Percentiles rank a stretch among this genome's conserved stretches.
These are phyloP conservation scores for Periplaneta americana DNA, from an alignment of 1,140 invertebrate genomes.

Conservation along the genomic window DNA sequence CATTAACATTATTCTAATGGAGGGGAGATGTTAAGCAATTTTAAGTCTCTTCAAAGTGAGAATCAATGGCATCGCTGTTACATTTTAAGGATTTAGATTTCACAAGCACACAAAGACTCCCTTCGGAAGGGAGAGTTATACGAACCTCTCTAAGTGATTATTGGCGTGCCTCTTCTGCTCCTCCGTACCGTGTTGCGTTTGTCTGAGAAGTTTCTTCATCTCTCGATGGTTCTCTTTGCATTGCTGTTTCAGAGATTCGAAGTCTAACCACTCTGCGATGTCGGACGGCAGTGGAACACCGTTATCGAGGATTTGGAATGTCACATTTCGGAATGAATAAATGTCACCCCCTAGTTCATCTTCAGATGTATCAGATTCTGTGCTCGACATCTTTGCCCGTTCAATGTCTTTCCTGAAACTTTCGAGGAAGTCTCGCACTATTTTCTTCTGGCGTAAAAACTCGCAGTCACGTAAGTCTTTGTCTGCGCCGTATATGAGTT, in stretches of 20 bases:
- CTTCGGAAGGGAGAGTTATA: background rate
- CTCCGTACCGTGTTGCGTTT: conserved; percentile 17
- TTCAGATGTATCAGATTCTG: background rate
- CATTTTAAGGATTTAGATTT: too few relatives aligned
- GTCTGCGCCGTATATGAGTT: conserved; percentile 56
- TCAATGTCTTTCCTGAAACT: conserved; percentile 48
- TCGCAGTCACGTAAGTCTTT: conserved; percentile 58
- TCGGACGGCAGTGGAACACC: conserved; percentile 35
- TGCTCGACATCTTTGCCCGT: conserved; percentile 25
- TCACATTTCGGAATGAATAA: conserved; percentile 35
- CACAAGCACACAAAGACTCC: too few relatives aligned
- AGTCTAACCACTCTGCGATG: conserved; percentile 41
- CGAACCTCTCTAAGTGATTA: conserved; percentile 16
- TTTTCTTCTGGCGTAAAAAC: conserved; percentile 45
- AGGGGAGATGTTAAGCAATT: too few relatives aligned
- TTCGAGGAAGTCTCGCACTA: conserved; percentile 47
- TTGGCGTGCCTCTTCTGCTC: conserved; percentile 11
- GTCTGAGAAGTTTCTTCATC: conserved; percentile 17
- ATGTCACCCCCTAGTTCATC: background rate
- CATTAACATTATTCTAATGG: too few relatives aligned
- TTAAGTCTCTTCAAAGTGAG: too few relatives aligned
- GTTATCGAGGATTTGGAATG: conserved; percentile 38
- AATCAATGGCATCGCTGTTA: too few relatives aligned
- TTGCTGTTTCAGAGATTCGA: conserved; percentile 10
- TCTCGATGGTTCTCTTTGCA: conserved; percentile 22